Evolutionary conservation across 2,113 vertebrate genomes (phyloP), one percentile per base, ranked within the genome.

Genomic region (Corvus moneduloides): DNA sequence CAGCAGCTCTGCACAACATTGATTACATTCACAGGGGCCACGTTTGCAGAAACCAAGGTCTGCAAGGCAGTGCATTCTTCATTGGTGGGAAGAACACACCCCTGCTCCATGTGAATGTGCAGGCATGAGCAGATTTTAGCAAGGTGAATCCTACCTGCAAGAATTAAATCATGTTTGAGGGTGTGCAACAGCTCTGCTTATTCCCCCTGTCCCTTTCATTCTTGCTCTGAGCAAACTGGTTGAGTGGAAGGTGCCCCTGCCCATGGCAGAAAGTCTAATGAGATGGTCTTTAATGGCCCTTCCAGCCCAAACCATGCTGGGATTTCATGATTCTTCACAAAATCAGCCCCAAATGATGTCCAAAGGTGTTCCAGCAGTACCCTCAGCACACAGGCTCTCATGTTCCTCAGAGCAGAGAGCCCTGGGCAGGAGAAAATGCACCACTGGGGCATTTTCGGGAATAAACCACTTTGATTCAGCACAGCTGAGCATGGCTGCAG

Each of bases 21-120:
- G 94, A 94, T 94, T 91, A 61, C 80, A 94, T 84, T 89, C 96
- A 91, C 84, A 81, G 94, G 91, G 91, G 80, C 94, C 86, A 35
- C 27, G 33, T 46, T 71, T 82, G 90, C 95, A 93, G 75, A 81
- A 90, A 72, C 4, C 92, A 39, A 69, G 89, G 83, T 48, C 86
- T 97, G 76, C 16, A 39, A 68, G 90, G 82, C 79, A 71, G 20
- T 0, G 5, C 24, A 14, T 80, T 77, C 92, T 66, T 52, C 14
- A 1, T 62, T 39, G 24, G n/a, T 13, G 43, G 74, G 51, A 67
- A 71, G 89, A 86, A 37, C 26, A n/a, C 28, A 5, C 1, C 63
- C 59, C 76, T 58, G 75, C 43, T 32, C 37, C 58, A 4, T 0
- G 1, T 5, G 67, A 58, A 39, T 6, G 3, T 6, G 3, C 23